These are phyloP conservation scores for Ia io DNA, from an alignment of 2,113 vertebrate genomes.

Conservation along the genomic window DNA sequence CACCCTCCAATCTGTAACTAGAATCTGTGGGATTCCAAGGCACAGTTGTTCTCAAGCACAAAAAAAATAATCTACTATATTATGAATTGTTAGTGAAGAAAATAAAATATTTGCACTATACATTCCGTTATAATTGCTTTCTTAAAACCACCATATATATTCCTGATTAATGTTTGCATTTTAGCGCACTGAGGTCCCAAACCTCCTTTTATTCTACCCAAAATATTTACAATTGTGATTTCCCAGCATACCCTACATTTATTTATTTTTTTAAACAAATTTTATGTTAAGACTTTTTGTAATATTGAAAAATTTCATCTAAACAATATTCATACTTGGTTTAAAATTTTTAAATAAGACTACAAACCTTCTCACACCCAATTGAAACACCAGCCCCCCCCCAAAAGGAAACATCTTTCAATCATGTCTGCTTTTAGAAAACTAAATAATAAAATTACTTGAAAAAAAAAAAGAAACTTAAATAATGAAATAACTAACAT, in stretches of 20 bases:
- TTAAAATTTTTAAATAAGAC: background rate
- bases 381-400: background rate
- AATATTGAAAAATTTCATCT: background rate
- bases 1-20: conserved; percentile 24
- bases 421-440: background rate
- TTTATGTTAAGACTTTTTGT: background rate
- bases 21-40: background rate
- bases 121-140: background rate
- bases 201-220: background rate
- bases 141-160: background rate
- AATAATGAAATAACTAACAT: conserved; percentile 5
- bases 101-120: background rate
- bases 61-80: background rate
- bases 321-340: background rate
- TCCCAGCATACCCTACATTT: background rate
- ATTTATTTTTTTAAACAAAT: conserved; percentile 12
- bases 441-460: background rate
- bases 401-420: background rate
- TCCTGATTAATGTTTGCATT: background rate
- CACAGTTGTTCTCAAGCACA: conserved; percentile 23
- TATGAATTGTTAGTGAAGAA: background rate
- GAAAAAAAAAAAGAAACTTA: background rate
- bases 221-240: background rate
- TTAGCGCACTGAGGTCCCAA: background rate
- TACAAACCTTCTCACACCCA: background rate